These are phyloP conservation scores for Cheilosia urbana DNA, from an alignment of 2,888 invertebrate genomes.

Conservation along the genomic window DNA sequence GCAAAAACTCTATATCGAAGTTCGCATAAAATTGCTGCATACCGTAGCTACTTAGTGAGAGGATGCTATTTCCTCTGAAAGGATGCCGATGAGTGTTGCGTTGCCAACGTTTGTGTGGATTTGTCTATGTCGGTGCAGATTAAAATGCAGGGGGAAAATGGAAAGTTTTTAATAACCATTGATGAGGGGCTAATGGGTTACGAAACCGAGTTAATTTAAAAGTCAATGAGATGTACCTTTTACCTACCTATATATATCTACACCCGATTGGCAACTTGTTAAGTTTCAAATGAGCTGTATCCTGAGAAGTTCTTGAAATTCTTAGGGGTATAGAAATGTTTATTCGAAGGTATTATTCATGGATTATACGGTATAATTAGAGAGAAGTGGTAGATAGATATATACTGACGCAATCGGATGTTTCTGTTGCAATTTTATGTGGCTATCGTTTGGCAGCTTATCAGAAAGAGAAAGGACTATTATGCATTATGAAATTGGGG, in stretches of 20 bases:
- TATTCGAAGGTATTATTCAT: neutral
- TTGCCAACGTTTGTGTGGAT: neutral
- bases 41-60: neutral
- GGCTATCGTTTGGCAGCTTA: too few species aligned
- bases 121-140: neutral
- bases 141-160: slow-evolving; percentile 1
- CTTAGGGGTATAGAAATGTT: too few species aligned
- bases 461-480: too few species aligned
- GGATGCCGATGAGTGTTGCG: slow-evolving; percentile 29
- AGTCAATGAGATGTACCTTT: slow-evolving; percentile 42
- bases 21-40: slow-evolving; percentile 19
- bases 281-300: slow-evolving; percentile 7
- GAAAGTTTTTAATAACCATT: slow-evolving; percentile 59
- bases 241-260: too few species aligned
- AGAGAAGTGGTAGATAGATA: too few species aligned
- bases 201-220: slow-evolving; percentile 66
- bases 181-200: slow-evolving; percentile 64
- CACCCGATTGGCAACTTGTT: slow-evolving; percentile 3
- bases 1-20: slow-evolving; percentile 7
- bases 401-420: too few species aligned
- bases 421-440: too few species aligned
- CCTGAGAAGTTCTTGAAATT: neutral
- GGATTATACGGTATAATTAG: neutral
- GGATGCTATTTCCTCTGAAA: slow-evolving; percentile 4
- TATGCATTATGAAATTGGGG: too few species aligned